These are phyloP conservation scores for Solea senegalensis DNA, from an alignment of 2,113 vertebrate species.

Conservation along the genomic window DNA sequence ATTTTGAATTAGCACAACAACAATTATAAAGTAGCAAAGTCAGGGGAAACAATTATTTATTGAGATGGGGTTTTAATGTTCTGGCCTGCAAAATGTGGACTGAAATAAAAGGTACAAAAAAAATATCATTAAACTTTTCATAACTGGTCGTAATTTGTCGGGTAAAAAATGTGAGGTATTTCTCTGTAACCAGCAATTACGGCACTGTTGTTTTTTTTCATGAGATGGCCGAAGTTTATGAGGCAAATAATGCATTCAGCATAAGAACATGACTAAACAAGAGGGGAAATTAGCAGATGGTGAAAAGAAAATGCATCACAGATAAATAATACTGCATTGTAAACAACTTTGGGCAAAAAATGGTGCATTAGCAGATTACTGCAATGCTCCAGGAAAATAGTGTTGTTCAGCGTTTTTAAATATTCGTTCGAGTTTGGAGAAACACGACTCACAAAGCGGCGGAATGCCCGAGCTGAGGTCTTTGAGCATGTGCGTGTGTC, in stretches of 20 bases:
- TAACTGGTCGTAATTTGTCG: background rate
- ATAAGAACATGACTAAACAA: constrained; percentile 3
- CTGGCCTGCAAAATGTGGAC: constrained; percentile 1
- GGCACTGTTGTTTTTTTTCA: background rate
- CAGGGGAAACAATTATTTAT: background rate
- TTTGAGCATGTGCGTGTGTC: constrained; percentile 3
- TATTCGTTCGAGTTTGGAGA: background rate
- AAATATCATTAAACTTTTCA: constrained; percentile 21
- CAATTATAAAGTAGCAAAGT: background rate
- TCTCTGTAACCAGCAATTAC: constrained; percentile 7
- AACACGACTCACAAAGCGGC: background rate
- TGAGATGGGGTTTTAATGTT: constrained; percentile 14
- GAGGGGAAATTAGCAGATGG: constrained; percentile 23
- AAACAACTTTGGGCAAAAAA: constrained; percentile 10
- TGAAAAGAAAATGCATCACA: constrained; percentile 28
- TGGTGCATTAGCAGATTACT: constrained; percentile 5
- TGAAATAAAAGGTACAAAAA: background rate
- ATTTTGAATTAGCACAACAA: constrained; percentile 17
- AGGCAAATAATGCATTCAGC: constrained; percentile 19
- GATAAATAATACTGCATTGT: constrained; percentile 8
- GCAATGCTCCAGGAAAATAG: background rate
- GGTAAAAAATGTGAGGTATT: background rate
- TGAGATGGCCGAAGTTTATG: background rate
- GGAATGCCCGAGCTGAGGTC: background rate
- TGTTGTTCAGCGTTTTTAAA: background rate